Evolutionary conservation across 2,797 vertebrate species (phyloP), one percentile per base, ranked within the genome.

Genomic region (Sitta carolinensis): DNA sequence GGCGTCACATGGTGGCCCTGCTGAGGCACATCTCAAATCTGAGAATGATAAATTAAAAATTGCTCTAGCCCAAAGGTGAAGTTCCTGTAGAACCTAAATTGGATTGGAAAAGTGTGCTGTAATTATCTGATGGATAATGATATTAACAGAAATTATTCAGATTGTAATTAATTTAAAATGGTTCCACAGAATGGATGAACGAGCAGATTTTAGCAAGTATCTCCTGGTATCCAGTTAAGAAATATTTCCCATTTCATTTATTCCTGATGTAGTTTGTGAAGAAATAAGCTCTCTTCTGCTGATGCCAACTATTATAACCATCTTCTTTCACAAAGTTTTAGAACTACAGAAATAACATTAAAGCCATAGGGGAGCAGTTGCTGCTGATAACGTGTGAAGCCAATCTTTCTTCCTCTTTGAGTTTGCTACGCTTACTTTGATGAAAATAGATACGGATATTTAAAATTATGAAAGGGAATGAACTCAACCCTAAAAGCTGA

Each of bases 31-130:
- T 84, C 97, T 99, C 84, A 98, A 98, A 97, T 99, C 95, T 4
- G 99, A 99, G 97, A 99, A 99, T 4, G 98, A 99, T 76, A 98
- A 98, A 90, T 97, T 99, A 72, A 99, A 99, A 98, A 98, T 98
- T 15, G 98, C 98, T 10, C 96, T 99, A 89, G 99, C 99, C 16
- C 99, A 99, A 97, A 99, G 99, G 99, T 97, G 93, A 96, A 58
- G 78, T 80, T 94, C 25, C 36, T 87, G 78, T 77, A 74, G 81
- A 68, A 64, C 54, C n/a, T 68, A 68, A 85, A 62, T 58, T 77
- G 42, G 50, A 11, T 36, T 79, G 64, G 62, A 79, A 47, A 63
- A 73, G 52, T 2, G 1, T 82, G 86, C 63, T 73, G 30, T 87
- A 72, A 85, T 92, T 87, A 72, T 64, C 68, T 85, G 81, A 36